Evolutionary conservation across 2,113 vertebrate genomes (phyloP).

Genomic region (Xenopus borealis): DNA sequence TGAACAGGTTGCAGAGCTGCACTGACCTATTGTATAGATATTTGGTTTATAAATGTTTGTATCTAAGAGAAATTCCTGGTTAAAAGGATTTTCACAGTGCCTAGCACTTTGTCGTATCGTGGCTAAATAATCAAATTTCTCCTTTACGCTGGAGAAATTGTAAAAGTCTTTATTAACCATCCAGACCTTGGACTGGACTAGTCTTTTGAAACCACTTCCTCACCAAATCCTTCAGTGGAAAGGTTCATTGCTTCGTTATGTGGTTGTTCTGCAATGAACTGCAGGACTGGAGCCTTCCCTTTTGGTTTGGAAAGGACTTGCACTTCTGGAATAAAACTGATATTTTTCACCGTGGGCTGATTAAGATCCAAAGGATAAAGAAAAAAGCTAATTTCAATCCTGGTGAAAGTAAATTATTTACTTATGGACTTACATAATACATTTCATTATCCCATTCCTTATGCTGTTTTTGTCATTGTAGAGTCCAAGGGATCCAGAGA

Average conservation of each 20-base stretch:
- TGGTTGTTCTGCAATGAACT: slow-evolving; percentile 13
- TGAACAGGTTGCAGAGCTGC: no score
- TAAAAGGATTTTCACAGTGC: no score
- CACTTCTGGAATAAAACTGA: slow-evolving; percentile 24
- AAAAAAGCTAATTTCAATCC: no score
- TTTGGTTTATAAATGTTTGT: no score
- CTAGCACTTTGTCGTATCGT: no score
- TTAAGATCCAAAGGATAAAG: not conserved
- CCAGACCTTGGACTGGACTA: slow-evolving; percentile 7
- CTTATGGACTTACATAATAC: no score
- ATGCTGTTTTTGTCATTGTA: slow-evolving; percentile 50
- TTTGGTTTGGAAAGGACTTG: slow-evolving; percentile 28
- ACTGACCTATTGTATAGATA: no score
- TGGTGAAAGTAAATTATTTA: no score
- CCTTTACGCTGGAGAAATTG: no score
- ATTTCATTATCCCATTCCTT: no score
- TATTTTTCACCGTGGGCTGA: not conserved
- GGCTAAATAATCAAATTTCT: no score
- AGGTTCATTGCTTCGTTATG: slow-evolving; percentile 14
- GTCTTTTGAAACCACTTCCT: slow-evolving; percentile 18
- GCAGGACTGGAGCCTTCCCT: not conserved
- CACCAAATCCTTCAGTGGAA: slow-evolving; percentile 5
- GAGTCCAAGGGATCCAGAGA: slow-evolving; percentile 89
- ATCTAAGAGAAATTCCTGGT: no score
- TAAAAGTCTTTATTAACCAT: slow-evolving; percentile 2